phyloP scores from a whole-genome alignment of 1,140 invertebrate genomes.

The Ips nitidus region DNA sequence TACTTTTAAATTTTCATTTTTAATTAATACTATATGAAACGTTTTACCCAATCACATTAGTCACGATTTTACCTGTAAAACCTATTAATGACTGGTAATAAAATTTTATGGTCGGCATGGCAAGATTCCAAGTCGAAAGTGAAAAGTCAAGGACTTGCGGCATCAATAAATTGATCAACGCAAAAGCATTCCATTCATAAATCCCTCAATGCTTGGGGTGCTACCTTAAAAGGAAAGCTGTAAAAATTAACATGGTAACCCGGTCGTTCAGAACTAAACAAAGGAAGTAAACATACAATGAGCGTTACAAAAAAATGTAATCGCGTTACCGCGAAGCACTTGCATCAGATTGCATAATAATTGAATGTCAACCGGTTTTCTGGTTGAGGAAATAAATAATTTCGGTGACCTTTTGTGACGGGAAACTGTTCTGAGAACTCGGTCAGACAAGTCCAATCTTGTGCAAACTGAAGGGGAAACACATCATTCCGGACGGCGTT shows the following conservation, averaged over 20 bases:
- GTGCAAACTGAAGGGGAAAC: conserved; percentile 16
- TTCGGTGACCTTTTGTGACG: neutral
- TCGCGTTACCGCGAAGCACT: neutral
- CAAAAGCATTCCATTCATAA: conserved; percentile 9
- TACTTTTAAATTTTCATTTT: too few relatives aligned
- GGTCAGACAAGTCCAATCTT: neutral
- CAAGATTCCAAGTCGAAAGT: too few relatives aligned
- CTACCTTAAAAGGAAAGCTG: neutral
- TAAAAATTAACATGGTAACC: conserved; percentile 6
- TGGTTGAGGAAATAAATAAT: neutral
- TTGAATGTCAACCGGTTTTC: conserved; percentile 2
- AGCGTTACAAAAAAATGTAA: neutral
- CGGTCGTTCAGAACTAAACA: neutral
- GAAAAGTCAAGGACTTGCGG: neutral
- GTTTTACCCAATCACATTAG: too few relatives aligned
- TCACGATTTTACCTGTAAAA: too few relatives aligned
- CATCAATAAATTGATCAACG: neutral
- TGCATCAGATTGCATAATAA: neutral
- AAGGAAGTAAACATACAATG: conserved; percentile 10
- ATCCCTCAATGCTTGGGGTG: neutral
- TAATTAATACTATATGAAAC: too few relatives aligned
- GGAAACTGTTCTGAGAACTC: neutral
- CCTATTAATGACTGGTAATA: too few relatives aligned
- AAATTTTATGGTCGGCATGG: too few relatives aligned
- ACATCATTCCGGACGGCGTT: conserved; percentile 23